phyloP scores from a whole-genome alignment of 1,140 invertebrate genomes.

The Trachelipus rathkii region DNA sequence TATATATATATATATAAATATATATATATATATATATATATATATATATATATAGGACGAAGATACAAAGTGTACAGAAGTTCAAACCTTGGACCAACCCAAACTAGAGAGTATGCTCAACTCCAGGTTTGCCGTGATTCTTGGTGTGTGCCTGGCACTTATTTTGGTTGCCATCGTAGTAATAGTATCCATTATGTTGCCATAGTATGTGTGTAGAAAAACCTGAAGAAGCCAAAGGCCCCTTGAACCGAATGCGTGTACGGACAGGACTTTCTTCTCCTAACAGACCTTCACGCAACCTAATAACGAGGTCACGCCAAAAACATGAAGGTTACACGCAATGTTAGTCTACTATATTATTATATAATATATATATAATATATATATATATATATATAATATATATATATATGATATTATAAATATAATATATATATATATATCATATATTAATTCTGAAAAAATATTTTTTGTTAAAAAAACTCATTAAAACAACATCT shows the following conservation, averaged over 20 bases:
- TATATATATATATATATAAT: no score
- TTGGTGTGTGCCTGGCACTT: conserved; percentile 77
- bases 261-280: not conserved
- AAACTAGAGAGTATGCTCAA: conserved; percentile 35
- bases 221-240: conserved; percentile 51
- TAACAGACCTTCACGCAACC: not conserved
- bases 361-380: no score
- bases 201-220: conserved; percentile 77
- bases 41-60: conserved; percentile 29
- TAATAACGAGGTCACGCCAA: not conserved
- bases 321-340: conserved; percentile 1
- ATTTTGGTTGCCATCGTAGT: conserved; percentile 71
- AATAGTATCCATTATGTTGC: conserved; percentile 74
- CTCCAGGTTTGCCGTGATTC: conserved; percentile 68
- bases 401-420: no score
- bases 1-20: not conserved
- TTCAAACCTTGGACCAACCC: conserved; percentile 39
- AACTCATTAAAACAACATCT: no score
- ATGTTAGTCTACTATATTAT: not conserved
- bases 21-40: conserved; percentile 5
- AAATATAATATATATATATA: no score
- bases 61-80: conserved; percentile 43
- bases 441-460: no score
- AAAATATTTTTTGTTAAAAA: no score
- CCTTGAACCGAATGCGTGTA: not conserved